Conservation (phyloP, 2,113 vertebrate species). For the Scomber colias region DNA sequence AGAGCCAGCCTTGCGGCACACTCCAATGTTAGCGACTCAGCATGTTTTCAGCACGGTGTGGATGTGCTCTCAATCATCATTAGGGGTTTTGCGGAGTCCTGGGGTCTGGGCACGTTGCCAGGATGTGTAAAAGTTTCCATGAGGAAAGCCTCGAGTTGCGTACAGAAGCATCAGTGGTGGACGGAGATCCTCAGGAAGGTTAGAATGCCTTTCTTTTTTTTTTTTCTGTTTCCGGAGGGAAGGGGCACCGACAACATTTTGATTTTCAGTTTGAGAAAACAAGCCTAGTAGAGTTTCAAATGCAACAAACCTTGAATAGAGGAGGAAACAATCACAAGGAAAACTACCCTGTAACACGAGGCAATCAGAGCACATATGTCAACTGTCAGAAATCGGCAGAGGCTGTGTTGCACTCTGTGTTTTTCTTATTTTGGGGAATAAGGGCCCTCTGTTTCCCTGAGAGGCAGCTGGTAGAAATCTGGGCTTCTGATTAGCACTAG, state of each 20-base stretch:
- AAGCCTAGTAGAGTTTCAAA: conserved; percentile 53
- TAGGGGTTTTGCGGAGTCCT: conserved; percentile 87
- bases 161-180: conserved; percentile 62
- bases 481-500: conserved; percentile 75
- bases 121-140: conserved; percentile 94
- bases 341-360: conserved; percentile 59
- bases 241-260: conserved; percentile 54
- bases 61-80: conserved; percentile 90
- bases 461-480: conserved; percentile 84
- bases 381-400: conserved; percentile 71
- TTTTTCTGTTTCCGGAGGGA: conserved; percentile 47
- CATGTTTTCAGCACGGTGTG: conserved; percentile 85
- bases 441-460: conserved; percentile 76
- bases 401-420: conserved; percentile 48
- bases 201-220: conserved; percentile 57
- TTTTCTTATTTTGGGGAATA: conserved; percentile 78
- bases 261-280: conserved; percentile 74
- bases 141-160: conserved; percentile 90
- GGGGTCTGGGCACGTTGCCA: conserved; percentile 88
- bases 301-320: conserved; percentile 52
- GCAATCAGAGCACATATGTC: conserved; percentile 79
- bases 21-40: conserved; percentile 86
- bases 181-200: conserved; percentile 76
- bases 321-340: conserved; percentile 70
- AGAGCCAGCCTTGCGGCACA: conserved; percentile 73